Conservation (phyloP, 2,113 vertebrate genomes). For the Falcunculus frontatus region DNA sequence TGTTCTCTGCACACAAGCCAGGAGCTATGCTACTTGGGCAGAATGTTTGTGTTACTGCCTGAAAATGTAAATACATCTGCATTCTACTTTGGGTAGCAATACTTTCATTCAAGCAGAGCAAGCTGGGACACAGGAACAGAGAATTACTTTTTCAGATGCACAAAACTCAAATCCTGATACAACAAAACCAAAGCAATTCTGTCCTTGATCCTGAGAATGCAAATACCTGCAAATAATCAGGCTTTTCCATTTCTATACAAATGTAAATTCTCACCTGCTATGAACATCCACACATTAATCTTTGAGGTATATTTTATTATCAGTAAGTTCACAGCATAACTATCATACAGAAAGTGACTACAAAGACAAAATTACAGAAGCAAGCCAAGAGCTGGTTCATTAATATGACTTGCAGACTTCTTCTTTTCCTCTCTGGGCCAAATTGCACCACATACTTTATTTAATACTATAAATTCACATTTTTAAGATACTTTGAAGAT, state of each 20-base stretch:
- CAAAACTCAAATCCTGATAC: background rate
- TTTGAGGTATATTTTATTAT: background rate
- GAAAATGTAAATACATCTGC: constrained; percentile 2
- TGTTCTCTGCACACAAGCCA: background rate
- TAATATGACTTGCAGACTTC: background rate
- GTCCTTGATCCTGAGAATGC: background rate
- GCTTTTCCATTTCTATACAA: background rate
- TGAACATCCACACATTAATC: background rate
- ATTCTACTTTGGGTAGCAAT: background rate
- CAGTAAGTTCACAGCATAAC: background rate
- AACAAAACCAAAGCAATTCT: background rate
- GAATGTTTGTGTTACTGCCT: background rate
- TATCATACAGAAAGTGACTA: background rate
- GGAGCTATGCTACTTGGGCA: background rate
- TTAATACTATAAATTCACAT: background rate
- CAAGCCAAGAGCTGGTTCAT: background rate
- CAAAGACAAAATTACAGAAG: background rate
- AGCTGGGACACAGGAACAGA: background rate
- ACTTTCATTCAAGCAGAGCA: background rate
- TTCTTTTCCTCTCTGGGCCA: background rate
- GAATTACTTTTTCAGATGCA: background rate
- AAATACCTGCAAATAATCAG: background rate
- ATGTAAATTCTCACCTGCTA: background rate
- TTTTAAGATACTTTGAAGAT: background rate
- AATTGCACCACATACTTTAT: background rate